Percentiles rank a stretch among this genome's conserved stretches.
Conservation (phyloP, 2,113 vertebrate genomes). For the Vimba vimba region DNA sequence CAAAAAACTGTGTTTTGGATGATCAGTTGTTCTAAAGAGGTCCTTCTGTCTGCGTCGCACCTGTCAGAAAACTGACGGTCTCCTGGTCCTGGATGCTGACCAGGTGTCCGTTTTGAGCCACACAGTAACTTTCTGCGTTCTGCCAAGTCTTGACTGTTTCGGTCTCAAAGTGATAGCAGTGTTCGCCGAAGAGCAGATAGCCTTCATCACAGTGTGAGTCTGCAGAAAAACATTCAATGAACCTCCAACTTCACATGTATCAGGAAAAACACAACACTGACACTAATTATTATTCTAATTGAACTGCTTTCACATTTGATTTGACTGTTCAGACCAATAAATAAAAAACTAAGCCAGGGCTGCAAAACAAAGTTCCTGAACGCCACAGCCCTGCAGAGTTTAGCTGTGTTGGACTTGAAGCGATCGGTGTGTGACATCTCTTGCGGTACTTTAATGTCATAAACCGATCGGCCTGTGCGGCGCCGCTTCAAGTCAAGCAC, state of each 20-base stretch:
- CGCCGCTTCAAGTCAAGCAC: too few species aligned
- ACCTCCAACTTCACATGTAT: not conserved
- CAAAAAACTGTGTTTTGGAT: not conserved
- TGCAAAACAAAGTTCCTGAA: too few species aligned
- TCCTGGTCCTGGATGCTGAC: conserved; percentile 70
- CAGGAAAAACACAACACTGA: not conserved
- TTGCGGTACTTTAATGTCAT: too few species aligned
- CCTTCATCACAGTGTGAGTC: conserved; percentile 76
- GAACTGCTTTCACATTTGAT: not conserved
- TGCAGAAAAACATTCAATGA: conserved; percentile 42
- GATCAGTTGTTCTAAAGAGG: too few species aligned
- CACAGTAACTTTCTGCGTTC: conserved; percentile 70
- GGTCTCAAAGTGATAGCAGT: conserved; percentile 76
- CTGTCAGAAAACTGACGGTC: conserved; percentile 73
- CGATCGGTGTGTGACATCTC: too few species aligned
- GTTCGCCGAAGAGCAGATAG: conserved; percentile 70
- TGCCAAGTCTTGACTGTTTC: conserved; percentile 71
- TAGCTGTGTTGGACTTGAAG: too few species aligned
- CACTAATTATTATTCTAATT: not conserved
- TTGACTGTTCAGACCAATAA: not conserved
- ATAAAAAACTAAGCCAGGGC: too few species aligned
- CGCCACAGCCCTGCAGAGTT: too few species aligned
- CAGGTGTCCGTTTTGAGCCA: conserved; percentile 67
- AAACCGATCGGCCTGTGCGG: too few species aligned
- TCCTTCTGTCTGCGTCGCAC: conserved; percentile 56